phyloP scores from a whole-genome alignment of 2,113 vertebrate genomes.

The Grallaria varia region DNA sequence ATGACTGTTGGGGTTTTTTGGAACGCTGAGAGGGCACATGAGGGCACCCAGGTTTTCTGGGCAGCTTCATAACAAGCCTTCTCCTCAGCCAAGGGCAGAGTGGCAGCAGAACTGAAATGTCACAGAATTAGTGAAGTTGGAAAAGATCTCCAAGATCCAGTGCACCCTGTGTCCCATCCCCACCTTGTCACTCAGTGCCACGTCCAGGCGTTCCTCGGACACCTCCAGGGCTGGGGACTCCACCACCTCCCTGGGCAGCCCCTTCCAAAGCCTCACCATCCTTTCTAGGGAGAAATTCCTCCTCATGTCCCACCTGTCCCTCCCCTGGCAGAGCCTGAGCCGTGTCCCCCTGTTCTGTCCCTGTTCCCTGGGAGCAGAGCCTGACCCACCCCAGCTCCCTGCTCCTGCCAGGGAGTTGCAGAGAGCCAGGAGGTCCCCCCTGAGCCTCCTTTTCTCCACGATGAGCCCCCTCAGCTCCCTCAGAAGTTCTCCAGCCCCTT shows the following conservation, averaged over 20 bases:
- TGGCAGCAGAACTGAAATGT: neutral
- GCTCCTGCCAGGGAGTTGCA: neutral
- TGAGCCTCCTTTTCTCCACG: neutral
- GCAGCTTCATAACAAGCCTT: neutral
- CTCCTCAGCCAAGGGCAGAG: neutral
- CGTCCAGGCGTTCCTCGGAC: fast-evolving
- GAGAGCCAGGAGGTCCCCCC: fast-evolving
- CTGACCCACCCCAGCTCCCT: neutral
- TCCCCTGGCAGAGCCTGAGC: neutral
- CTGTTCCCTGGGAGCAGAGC: neutral
- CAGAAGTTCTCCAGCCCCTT: neutral
- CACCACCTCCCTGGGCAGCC: neutral
- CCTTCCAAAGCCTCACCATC: neutral
- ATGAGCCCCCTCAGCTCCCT: neutral
- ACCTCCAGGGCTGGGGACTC: neutral
- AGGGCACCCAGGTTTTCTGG: neutral
- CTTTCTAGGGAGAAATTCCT: neutral
- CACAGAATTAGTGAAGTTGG: neutral
- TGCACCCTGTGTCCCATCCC: neutral
- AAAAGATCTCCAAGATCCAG: neutral
- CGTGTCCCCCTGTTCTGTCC: fast-evolving
- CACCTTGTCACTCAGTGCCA: neutral
- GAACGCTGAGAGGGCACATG: neutral
- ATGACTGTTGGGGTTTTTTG: neutral
- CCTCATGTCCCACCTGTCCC: neutral